Percentiles rank a stretch among this genome's conserved stretches.
phyloP scores from a whole-genome alignment of 2,888 invertebrate genomes.

The Phortica magna region DNA sequence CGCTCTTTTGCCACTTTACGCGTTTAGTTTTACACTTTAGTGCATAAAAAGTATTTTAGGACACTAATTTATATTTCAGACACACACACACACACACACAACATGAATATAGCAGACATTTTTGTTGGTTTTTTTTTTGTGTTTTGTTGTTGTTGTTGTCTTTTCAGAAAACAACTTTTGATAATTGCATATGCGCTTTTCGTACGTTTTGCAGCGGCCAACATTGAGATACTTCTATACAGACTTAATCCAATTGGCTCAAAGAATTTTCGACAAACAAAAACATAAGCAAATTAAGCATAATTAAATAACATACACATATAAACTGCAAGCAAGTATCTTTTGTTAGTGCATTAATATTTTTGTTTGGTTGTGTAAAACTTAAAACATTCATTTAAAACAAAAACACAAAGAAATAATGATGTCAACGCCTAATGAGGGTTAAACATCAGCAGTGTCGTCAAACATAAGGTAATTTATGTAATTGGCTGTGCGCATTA shows the following conservation, averaged over 20 bases:
- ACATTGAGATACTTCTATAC: background rate
- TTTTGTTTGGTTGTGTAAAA: too few species aligned
- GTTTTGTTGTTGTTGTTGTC: too few species aligned
- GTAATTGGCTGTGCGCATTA: background rate
- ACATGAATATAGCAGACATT: background rate
- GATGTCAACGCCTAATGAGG: too few species aligned
- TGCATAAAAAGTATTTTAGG: conserved; percentile 21
- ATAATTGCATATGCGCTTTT: background rate
- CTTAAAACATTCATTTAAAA: too few species aligned
- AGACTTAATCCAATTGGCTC: conserved; percentile 7
- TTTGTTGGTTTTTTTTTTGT: background rate
- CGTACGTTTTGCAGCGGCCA: background rate
- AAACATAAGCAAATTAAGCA: too few species aligned
- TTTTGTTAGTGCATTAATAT: too few species aligned
- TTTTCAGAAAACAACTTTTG: background rate
- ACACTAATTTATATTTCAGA: conserved; percentile 31
- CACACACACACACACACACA: background rate
- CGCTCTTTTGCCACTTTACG: conserved; percentile 21
- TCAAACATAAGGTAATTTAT: background rate
- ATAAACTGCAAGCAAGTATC: too few species aligned
- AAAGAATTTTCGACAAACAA: background rate
- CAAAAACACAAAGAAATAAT: too few species aligned
- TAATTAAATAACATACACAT: too few species aligned
- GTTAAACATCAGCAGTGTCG: background rate
- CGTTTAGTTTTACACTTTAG: conserved; percentile 34